A percentile compares a stretch with the other conserved stretches of the same genome.
Evolutionary conservation across 2,888 invertebrate species (phyloP).

Genomic region (Archips crataeganus): DNA sequence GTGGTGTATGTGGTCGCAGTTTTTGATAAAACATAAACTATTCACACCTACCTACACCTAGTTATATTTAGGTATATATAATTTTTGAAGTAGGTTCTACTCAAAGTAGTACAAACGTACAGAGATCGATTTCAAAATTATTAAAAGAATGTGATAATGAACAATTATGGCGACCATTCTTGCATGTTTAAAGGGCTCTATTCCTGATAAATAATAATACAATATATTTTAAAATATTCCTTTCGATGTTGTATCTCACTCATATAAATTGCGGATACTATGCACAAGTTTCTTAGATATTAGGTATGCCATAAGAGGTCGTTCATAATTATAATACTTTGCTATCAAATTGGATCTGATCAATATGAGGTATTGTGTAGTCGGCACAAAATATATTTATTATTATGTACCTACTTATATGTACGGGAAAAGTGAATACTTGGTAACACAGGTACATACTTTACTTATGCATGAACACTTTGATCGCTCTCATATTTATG

Average conservation of each 20-base stretch:
- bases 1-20: not conserved
- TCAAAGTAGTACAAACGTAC: too few species aligned
- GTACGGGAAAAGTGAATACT: not conserved
- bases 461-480: not conserved
- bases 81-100: too few species aligned
- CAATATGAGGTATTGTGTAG: not conserved
- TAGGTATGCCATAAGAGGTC: not conserved
- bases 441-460: not conserved
- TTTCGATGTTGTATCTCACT: conserved; percentile 5
- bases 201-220: not conserved
- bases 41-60: not conserved
- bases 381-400: not conserved
- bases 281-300: not conserved
- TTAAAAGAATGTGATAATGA: not conserved
- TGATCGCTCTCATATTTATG: not conserved
- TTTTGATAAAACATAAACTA: not conserved
- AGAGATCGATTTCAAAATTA: not conserved
- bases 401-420: not conserved
- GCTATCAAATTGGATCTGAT: not conserved
- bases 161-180: not conserved
- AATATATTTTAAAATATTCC: not conserved
- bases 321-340: not conserved
- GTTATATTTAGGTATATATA: too few species aligned
- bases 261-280: not conserved
- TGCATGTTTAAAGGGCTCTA: not conserved